phyloP scores from a whole-genome alignment of 2,797 vertebrate species.

The Syngnathus rostellatus region DNA sequence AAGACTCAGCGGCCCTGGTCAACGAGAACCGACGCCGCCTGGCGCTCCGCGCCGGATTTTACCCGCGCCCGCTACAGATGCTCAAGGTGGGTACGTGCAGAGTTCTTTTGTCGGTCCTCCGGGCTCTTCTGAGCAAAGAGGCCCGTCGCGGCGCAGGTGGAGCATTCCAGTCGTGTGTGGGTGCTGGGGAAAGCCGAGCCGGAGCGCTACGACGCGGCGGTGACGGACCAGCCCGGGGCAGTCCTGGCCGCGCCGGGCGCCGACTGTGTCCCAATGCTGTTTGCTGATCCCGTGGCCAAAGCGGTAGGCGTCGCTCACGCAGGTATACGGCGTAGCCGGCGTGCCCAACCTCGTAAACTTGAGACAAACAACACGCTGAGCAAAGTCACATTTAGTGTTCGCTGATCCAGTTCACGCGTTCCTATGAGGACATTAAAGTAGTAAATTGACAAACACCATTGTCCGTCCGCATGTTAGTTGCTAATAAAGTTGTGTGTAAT shows the following conservation, averaged over 20 bases:
- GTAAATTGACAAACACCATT: too few species aligned
- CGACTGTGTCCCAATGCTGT: conserved; percentile 88
- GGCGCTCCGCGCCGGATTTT: conserved; percentile 76
- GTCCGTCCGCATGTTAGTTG: too few species aligned
- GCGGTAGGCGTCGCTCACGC: conserved; percentile 86
- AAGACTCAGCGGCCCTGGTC: conserved; percentile 76
- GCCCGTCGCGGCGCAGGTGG: conserved; percentile 58
- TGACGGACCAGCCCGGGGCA: conserved; percentile 72
- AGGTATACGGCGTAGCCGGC: conserved; percentile 54
- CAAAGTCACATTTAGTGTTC: too few species aligned
- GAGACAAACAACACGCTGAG: too few species aligned
- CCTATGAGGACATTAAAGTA: too few species aligned
- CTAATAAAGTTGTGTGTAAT: too few species aligned
- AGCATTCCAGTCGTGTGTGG: conserved; percentile 78
- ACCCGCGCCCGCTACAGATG: conserved; percentile 65
- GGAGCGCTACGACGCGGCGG: conserved; percentile 79
- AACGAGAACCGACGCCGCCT: conserved; percentile 82
- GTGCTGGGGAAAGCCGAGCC: conserved; percentile 76
- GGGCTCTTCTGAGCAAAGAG: not conserved
- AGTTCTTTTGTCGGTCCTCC: too few species aligned
- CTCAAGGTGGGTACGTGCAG: conserved; percentile 59
- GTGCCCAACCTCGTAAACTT: too few species aligned
- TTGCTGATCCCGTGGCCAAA: conserved; percentile 80
- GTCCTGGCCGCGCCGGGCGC: conserved; percentile 85
- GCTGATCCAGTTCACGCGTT: too few species aligned